phyloP scores from a whole-genome alignment of 2,888 invertebrate genomes.

The Galeopsomyia nigrocyanea region DNA sequence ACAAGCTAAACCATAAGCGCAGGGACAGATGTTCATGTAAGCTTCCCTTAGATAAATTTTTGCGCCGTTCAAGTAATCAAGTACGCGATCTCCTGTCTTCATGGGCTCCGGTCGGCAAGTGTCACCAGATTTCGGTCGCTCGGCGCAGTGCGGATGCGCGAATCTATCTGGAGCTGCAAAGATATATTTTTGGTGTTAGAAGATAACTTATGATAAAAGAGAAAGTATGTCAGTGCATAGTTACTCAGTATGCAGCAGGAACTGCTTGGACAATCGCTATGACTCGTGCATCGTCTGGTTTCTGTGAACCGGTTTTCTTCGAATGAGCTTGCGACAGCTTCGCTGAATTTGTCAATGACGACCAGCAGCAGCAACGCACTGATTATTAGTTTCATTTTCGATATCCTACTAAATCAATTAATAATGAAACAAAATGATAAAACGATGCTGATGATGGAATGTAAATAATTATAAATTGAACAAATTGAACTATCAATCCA shows the following conservation, averaged over 20 bases:
- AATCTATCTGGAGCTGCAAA: slow-evolving; percentile 10
- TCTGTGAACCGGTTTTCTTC: too few species aligned
- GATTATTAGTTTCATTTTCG: too few species aligned
- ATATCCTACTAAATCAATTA: too few species aligned
- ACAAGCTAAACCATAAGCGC: slow-evolving; percentile 14
- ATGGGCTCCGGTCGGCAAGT: background rate
- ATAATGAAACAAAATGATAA: too few species aligned
- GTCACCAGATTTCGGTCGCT: background rate
- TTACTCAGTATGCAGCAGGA: slow-evolving; percentile 20
- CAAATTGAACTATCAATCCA: too few species aligned
- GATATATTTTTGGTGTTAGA: background rate
- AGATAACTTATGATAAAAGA: too few species aligned
- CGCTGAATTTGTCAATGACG: too few species aligned
- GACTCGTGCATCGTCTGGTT: slow-evolving; percentile 2
- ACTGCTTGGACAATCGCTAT: slow-evolving; percentile 15
- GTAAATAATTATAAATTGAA: too few species aligned
- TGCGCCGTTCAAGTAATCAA: background rate
- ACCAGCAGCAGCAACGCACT: too few species aligned
- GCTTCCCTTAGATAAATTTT: slow-evolving; percentile 1
- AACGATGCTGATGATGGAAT: too few species aligned
- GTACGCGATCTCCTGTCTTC: background rate
- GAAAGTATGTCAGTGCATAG: background rate
- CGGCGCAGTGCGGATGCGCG: background rate
- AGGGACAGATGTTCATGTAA: slow-evolving; percentile 16
- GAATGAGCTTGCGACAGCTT: too few species aligned